Base-by-base conservation (phyloP, 2,888 invertebrate species). In the Drosophila borborema region DNA sequence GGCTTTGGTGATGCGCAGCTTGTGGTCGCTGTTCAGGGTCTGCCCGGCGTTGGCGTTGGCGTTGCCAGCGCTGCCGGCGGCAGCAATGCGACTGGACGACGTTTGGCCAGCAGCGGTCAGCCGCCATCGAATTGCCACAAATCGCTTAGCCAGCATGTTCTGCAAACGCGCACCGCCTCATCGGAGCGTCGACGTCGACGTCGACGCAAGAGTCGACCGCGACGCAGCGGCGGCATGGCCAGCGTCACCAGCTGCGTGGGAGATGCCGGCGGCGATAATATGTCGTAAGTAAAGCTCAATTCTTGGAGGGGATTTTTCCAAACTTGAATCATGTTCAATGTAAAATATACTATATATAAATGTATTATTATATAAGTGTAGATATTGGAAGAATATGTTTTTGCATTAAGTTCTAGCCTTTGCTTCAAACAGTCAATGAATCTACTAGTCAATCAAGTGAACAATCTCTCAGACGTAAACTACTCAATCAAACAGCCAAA, bases 101-200 rank as follows among this genome's bases (percentile, higher is more conserved):
- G 93, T 5, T 80, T 93, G 55, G 93, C 93, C 20, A 81, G 88
- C 38, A 92, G 92, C 70, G 92, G 92, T 0, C 62, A 48, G 18
- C 70, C 46, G 31, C 66, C 55, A 8, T 51, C 74, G 6, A 86
- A 79, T 36, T 91, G 87, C 66, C 82, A 87, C 68, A 92, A 92
- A 76, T 92, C 93, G 3, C 82, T 93, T 5, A 93, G 92, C 72
- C 93, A 93, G 62, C 93, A 92, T 83, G 92, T 93, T 38, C 79
- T 93, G 45, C 90, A 90, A 53, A 91, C 91, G 28, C 92, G 92
- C 62, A 92, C 93, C 45, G 92, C 93, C 3, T 93, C 93, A 10
- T 92, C 93, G 40, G 92, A 93, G 67, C 86, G 93, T 7, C 86
- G 93, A 7, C 82, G 93, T 46, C 91, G 92, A 40, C 86, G 93